Base-by-base conservation (phyloP, 2,888 invertebrate species). In the Ornithoptera alexandrae region DNA sequence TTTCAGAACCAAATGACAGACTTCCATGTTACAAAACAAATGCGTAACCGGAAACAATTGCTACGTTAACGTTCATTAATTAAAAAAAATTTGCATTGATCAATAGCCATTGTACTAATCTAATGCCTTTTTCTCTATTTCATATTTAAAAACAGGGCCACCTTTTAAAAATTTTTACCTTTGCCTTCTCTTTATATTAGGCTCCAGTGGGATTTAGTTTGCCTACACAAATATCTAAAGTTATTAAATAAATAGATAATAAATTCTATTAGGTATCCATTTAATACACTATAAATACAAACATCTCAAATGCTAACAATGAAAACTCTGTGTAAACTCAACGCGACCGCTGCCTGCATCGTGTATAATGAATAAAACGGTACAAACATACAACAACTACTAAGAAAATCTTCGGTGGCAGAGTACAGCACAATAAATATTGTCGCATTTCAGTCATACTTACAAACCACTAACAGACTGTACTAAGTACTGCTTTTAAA, bases 361-460 rank as follows among this genome's bases (percentile, higher is more conserved):
- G 70, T 65, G 69, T 69, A 61, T 60, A 68, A 62, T 36, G 56
- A 62, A 60, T 63, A 62, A 67, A 74, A 66, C 69, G 74, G 71
- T 72, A 72, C 73, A 24, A 70, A 73, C 72, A 73, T 71, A 63
- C 69, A 73, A 67, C 65, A 68, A 66, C 39, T 70, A 66, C 36
- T 69, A 62, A 58, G 68, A 60, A 82, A 76, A 80, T 78, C 72
- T 76, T 78, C 79, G 78, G 79, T 81, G 84, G 82, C 80, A 78
- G 78, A 87, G 85, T 87, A 18, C n/a, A 88, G 86, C 87, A 87
- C 89, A 83, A 83, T 80, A 81, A 84, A 85, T 91, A 91, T 92
- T 92, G 91, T 92, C 91, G 77, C 81, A 79, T 79, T 81, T 92
- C 92, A 92, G 91, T 92, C 91, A 81, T 82, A 84, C 82, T 79